Evolutionary conservation across 2,113 vertebrate species (phyloP), one percentile per base, ranked within the genome.

Genomic region (Grantiella picta): DNA sequence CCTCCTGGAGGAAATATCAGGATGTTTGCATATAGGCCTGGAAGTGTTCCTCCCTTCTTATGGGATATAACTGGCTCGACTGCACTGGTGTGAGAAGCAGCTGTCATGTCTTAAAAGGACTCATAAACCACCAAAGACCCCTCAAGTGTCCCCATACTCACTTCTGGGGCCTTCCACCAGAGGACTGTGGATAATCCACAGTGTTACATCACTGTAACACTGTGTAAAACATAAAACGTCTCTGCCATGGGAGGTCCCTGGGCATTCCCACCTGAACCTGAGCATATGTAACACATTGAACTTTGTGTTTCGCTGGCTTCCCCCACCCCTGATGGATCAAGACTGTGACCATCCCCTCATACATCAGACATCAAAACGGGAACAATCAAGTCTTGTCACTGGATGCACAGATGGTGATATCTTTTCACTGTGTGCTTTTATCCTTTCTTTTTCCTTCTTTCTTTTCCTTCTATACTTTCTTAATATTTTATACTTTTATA

Each of bases 241-340:
- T 7, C 7, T 25, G 9, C 59, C 11, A 19, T 15, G 16, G 31
- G 14, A 71, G 6, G 14, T 40, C 12, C 24, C 29, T 56, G 29
- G 35, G n/a, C 0, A 0, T 42, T 80, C 44, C 59, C 36, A 72
- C 12, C 35, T 36, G 42, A 49, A 49, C 42, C 17, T 31, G 17
- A 42, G 31, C 0, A 0, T 23, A 8, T 56, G 23, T 42, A 31
- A 52, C 17, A 8, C 54, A 57, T 13, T 13, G 10, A 36, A 20
- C 3, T 42, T 72, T 57, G 27, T 36, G 35, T 72, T 64, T 50
- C 27, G 8, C 57, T 18, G 27, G 49, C 59, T 72, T 64, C 11
- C 9, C 49, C 31, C 31, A 33, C 4, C 8, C 17, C 25, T 20
- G n/a, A 4, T 3, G 3, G 15, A n/a, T 42, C 29, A 56, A 20